Evolutionary conservation across 1,140 invertebrate species (phyloP), one percentile per base, ranked within the genome.

Genomic region (Atta colombica): DNA sequence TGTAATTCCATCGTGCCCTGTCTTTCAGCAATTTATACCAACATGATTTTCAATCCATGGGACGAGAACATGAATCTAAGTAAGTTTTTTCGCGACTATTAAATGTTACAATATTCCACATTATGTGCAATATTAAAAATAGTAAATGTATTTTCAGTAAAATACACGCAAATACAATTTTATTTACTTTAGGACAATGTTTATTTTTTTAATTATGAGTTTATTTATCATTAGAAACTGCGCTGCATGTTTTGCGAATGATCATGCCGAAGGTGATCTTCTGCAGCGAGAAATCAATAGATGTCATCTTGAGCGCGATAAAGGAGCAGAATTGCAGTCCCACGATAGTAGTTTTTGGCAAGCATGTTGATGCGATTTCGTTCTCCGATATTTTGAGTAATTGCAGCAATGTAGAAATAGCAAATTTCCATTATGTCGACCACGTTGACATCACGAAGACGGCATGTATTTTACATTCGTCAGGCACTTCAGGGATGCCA

Each of bases 401-500:
- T 4, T 60, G 85, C 10, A 35, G 14, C 0, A 10, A 71, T 5
- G 16, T 55, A 0, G 31, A 88, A 7, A 72, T 91, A 21, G 18
- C 14, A 0, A 55, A 77, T 3, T 92, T 92, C 18, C 39, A 28
- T 4, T 90, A 89, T 28, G 8, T n/a, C 16, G 16, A 84, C 0
- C 35, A 71, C 1, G 39, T 74, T 0, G 78, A 93, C 72, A 61
- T 69, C 0, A 49, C 39, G 0, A 39, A 90, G 0, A 90, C 91
- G 0, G 93, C 92, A 6, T 61, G 93, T 0, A 93, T 96, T 14
- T 63, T 96, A 12, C 96, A 93, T 82, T 96, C 97, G 0, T 97
- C 97, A 89, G 97, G 97, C 5, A 97, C 97, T 3, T 98, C 97
- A 60, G 97, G 97, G 60, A 93, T 96, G 39, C 97, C 97, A 0